phyloP scores from a whole-genome alignment of 2,797 vertebrate genomes.

The Anolis apletophallus region DNA sequence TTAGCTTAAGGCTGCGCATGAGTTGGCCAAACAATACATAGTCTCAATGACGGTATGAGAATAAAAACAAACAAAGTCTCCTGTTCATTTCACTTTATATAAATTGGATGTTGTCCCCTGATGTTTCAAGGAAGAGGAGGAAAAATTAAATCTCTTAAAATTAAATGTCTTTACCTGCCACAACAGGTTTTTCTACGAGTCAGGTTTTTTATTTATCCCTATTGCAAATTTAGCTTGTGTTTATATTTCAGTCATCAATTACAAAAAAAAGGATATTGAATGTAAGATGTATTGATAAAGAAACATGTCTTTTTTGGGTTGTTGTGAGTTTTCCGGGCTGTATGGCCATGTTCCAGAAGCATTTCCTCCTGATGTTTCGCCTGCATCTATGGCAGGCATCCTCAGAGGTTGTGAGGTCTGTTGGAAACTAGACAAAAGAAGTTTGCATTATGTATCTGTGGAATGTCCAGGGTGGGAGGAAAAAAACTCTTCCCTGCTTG shows the following conservation, averaged over 20 bases:
- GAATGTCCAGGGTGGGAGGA: too few species aligned
- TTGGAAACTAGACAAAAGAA: too few species aligned
- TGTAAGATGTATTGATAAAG: not conserved
- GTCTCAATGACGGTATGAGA: conserved; percentile 16
- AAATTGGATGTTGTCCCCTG: conserved; percentile 33
- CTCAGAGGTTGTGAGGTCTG: too few species aligned
- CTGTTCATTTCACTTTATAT: conserved; percentile 22
- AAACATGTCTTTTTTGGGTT: not conserved
- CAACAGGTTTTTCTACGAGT: not conserved
- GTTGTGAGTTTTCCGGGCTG: too few species aligned
- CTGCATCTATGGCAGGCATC: too few species aligned
- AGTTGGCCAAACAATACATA: not conserved
- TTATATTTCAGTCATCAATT: not conserved
- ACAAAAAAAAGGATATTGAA: not conserved
- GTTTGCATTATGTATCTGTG: too few species aligned
- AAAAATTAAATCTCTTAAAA: not conserved
- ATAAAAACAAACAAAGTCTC: conserved; percentile 22
- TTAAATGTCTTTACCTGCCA: not conserved
- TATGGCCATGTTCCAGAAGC: too few species aligned
- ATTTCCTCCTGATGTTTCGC: too few species aligned
- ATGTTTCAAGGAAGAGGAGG: conserved; percentile 31
- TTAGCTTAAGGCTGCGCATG: conserved; percentile 26
- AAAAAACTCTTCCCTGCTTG: too few species aligned
- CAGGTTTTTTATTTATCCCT: not conserved
- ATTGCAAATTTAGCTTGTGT: not conserved